Percentiles rank a stretch among this genome's conserved stretches.
phyloP scores from a whole-genome alignment of 2,797 vertebrate species.

The Channallabes apus region DNA sequence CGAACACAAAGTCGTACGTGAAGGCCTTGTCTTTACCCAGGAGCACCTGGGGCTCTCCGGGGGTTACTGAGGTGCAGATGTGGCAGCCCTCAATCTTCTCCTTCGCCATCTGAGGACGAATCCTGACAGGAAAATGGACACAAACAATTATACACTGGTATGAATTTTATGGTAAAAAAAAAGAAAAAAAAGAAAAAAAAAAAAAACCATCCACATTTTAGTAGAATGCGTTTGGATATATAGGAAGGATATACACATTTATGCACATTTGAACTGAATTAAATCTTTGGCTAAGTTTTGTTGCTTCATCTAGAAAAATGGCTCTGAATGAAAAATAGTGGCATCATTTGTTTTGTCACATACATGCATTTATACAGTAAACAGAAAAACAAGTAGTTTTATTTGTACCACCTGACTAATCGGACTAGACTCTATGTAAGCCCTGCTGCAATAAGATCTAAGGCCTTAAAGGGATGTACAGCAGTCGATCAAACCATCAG shows the following conservation, averaged over 20 bases:
- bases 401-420: neutral
- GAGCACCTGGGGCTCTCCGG: constrained; percentile 92
- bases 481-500: neutral
- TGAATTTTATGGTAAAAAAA: neutral
- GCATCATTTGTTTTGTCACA: neutral
- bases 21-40: constrained; percentile 99
- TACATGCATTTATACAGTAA: neutral
- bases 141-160: neutral
- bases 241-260: neutral
- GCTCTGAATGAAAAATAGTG: neutral
- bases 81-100: constrained; percentile 98
- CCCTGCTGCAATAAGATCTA: neutral
- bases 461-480: no score
- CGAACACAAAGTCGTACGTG: constrained; percentile 95
- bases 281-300: neutral
- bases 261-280: neutral
- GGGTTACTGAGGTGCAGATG: constrained; percentile 91
- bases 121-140: constrained; percentile 71
- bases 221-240: neutral
- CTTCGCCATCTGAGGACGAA: constrained; percentile 94
- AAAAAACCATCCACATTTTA: neutral
- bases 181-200: no score
- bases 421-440: neutral
- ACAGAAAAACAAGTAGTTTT: neutral
- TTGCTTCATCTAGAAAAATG: neutral